These are phyloP conservation scores for Trematomus loennbergii DNA, from an alignment of 2,113 vertebrate genomes.

Conservation along the genomic window DNA sequence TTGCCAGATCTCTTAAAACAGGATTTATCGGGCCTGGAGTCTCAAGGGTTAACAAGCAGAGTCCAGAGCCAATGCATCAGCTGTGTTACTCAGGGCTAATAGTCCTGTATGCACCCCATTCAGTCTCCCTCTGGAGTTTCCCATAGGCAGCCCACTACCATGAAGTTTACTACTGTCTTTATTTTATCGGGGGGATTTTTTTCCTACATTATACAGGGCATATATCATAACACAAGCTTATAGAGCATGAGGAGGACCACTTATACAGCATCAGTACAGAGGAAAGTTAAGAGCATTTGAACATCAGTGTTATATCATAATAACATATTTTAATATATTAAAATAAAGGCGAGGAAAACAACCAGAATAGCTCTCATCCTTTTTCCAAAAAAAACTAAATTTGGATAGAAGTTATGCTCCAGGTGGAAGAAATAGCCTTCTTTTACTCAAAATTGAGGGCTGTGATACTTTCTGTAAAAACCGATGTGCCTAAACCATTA, in stretches of 20 bases:
- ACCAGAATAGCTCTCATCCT: not conserved
- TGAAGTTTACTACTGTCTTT: conserved; percentile 56
- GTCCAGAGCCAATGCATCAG: conserved; percentile 71
- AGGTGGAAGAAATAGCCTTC: not conserved
- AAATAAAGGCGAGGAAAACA: not conserved
- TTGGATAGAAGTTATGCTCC: not conserved
- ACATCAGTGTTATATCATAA: not conserved
- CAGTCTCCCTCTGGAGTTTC: conserved; percentile 58
- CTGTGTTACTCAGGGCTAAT: conserved; percentile 66
- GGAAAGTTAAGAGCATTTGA: conserved; percentile 24
- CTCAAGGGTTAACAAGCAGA: conserved; percentile 72
- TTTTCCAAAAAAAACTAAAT: not conserved
- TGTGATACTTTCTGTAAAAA: not conserved
- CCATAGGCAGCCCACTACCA: conserved; percentile 35
- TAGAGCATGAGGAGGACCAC: conserved; percentile 32
- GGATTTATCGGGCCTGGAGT: conserved; percentile 62
- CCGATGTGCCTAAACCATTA: not conserved
- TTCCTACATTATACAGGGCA: conserved; percentile 11
- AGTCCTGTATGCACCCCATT: conserved; percentile 63
- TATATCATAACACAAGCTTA: conserved; percentile 46
- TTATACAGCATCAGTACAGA: conserved; percentile 22
- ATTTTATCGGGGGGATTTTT: conserved; percentile 45
- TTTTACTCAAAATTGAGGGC: not conserved
- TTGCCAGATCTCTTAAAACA: conserved; percentile 56
- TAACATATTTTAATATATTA: not conserved